These are phyloP conservation scores for Calliopum simillimum DNA, from an alignment of 2,888 invertebrate genomes.

Conservation along the genomic window DNA sequence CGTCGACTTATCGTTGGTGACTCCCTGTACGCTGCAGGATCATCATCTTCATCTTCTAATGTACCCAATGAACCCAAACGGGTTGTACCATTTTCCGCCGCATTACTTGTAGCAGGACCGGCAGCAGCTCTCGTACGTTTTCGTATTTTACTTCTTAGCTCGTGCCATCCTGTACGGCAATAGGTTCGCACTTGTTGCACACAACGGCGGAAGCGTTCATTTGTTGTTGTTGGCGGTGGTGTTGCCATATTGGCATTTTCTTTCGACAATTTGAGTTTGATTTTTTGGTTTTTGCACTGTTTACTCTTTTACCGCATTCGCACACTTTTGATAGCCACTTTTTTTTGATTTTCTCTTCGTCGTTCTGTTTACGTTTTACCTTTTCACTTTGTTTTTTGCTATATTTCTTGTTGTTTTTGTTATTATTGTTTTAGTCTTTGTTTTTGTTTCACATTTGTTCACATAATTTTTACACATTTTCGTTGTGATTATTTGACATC, in stretches of 20 bases:
- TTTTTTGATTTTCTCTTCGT: background rate
- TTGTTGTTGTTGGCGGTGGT: constrained; percentile 3
- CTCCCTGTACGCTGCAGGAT: background rate
- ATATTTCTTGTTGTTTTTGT: background rate
- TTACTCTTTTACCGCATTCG: too few species aligned
- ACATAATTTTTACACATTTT: background rate
- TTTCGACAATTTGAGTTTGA: background rate
- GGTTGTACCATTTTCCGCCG: too few species aligned
- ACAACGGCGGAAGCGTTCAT: constrained; percentile 19
- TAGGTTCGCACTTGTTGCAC: constrained; percentile 47
- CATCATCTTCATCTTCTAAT: too few species aligned
- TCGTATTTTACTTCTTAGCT: constrained; percentile 38
- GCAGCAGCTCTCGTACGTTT: constrained; percentile 37
- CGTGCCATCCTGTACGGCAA: constrained; percentile 42
- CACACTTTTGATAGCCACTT: too few species aligned
- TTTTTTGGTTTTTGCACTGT: too few species aligned
- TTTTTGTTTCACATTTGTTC: constrained; percentile 4
- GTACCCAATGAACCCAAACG: too few species aligned
- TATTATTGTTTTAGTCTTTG: background rate
- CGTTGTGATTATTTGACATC: background rate
- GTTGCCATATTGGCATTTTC: constrained; percentile 39
- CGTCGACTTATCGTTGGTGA: too few species aligned
- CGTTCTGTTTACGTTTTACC: background rate
- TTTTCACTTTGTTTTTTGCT: constrained; percentile 13
- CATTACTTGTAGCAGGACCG: constrained; percentile 22